phyloP scores from a whole-genome alignment of 2,113 vertebrate species.

The Ivindomyrus marchei region DNA sequence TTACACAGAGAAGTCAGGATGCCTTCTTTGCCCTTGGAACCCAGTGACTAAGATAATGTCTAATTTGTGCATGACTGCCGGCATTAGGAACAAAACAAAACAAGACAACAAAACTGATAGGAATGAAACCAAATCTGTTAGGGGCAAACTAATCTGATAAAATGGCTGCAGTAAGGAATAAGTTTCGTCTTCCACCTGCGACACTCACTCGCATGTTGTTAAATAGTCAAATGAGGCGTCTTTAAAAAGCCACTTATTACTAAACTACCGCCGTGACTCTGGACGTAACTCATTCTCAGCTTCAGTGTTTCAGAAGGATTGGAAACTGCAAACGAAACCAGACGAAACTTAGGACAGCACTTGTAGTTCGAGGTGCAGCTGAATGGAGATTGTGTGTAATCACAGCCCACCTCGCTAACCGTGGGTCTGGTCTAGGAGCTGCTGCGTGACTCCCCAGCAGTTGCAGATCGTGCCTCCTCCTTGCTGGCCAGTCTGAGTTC shows the following conservation, averaged over 20 bases:
- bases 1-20: background rate
- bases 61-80: background rate
- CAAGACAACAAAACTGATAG: background rate
- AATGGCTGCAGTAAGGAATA: background rate
- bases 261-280: background rate
- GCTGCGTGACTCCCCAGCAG: background rate
- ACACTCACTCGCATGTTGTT: background rate
- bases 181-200: background rate
- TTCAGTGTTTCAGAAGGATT: background rate
- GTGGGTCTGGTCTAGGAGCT: background rate
- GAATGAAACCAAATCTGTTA: background rate
- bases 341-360: background rate
- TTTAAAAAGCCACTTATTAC: background rate
- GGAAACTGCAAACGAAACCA: background rate
- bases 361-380: background rate
- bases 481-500: background rate
- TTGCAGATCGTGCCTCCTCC: background rate
- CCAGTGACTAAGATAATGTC: background rate
- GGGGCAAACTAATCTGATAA: background rate
- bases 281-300: background rate
- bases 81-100: background rate
- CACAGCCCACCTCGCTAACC: background rate
- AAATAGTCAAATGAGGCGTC: background rate
- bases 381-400: background rate
- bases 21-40: background rate